Conservation (phyloP, 1,140 invertebrate genomes). For the Drosophila triauraria region DNA sequence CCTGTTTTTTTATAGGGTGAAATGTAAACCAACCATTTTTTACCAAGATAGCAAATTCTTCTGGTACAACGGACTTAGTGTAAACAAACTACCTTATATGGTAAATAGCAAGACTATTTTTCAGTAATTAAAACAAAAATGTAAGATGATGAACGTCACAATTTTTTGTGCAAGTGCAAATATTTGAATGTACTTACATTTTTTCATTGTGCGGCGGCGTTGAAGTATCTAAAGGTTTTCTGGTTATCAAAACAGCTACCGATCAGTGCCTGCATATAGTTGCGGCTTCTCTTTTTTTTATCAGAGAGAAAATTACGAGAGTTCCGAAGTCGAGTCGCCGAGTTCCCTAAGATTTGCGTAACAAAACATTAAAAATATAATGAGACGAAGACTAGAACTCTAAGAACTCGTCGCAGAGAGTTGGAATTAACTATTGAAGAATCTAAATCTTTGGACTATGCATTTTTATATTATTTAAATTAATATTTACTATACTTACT, state of each 20-base stretch:
- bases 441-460: too few relatives aligned
- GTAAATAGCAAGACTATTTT: not conserved
- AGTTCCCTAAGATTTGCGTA: not conserved
- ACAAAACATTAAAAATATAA: too few relatives aligned
- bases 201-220: not conserved
- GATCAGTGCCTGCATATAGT: slow-evolving; percentile 27
- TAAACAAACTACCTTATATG: not conserved
- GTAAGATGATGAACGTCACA: not conserved
- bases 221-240: slow-evolving; percentile 21
- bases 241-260: slow-evolving; percentile 52
- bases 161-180: slow-evolving; percentile 24
- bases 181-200: slow-evolving; percentile 19
- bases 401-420: too few relatives aligned
- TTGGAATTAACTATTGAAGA: too few relatives aligned
- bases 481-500: too few relatives aligned
- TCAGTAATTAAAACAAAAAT: not conserved
- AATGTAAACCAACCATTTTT: too few relatives aligned
- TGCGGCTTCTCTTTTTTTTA: slow-evolving; percentile 7
- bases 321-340: not conserved
- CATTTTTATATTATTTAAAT: too few relatives aligned
- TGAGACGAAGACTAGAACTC: too few relatives aligned
- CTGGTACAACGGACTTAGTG: not conserved
- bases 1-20: too few relatives aligned
- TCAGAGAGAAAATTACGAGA: not conserved
- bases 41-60: too few relatives aligned